phyloP scores from a whole-genome alignment of 2,113 vertebrate genomes.

The Tangachromis dhanisi region DNA sequence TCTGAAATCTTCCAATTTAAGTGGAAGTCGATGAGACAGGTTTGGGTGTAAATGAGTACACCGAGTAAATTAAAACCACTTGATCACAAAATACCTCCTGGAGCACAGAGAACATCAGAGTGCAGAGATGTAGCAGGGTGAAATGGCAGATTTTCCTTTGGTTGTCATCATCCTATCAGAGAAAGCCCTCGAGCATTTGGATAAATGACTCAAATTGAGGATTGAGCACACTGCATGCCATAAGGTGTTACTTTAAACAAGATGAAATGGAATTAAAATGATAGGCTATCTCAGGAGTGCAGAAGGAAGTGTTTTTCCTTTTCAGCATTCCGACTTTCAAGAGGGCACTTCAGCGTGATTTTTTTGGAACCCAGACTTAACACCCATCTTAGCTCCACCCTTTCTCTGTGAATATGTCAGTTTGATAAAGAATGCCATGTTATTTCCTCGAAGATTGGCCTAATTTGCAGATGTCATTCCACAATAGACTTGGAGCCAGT shows the following conservation, averaged over 20 bases:
- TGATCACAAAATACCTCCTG: not conserved
- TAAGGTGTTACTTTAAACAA: not conserved
- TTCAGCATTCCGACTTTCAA: not conserved
- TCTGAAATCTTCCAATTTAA: not conserved
- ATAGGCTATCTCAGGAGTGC: not conserved
- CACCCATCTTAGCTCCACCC: not conserved
- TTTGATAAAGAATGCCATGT: not conserved
- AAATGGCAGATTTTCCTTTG: not conserved
- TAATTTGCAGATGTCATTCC: not conserved
- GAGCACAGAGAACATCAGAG: not conserved
- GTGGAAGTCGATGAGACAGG: not conserved
- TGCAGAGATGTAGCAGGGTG: not conserved
- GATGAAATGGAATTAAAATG: conserved; percentile 21
- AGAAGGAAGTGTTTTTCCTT: not conserved
- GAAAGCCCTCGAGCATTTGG: not conserved
- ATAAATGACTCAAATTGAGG: conserved; percentile 2
- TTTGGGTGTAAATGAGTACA: not conserved
- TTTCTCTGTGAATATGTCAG: not conserved
- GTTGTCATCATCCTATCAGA: not conserved
- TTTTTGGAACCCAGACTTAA: not conserved
- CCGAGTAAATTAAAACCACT: not conserved
- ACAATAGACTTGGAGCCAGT: not conserved
- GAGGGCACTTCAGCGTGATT: not conserved
- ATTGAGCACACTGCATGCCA: not conserved
- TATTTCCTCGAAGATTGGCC: not conserved